Evolutionary conservation across 2,888 invertebrate species (phyloP).

Genomic region (Leucoma salicis): DNA sequence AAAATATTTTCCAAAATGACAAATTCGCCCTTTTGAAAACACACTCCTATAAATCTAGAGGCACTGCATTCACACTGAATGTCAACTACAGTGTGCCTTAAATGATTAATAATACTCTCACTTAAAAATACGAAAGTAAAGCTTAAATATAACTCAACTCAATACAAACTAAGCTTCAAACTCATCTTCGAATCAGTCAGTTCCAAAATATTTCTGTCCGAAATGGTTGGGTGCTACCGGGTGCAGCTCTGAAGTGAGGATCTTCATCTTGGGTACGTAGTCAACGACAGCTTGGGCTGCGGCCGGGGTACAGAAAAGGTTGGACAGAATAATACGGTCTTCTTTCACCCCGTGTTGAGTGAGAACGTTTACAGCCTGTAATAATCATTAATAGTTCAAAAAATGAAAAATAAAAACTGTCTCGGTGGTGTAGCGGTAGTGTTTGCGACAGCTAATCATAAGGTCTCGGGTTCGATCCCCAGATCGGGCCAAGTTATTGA

Average conservation of each 20-base stretch:
- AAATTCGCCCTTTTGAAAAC: no score
- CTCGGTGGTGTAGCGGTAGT: no score
- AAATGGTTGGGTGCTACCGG: conserved; percentile 98
- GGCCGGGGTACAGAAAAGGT: conserved; percentile 97
- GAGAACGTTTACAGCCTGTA: conserved; percentile 95
- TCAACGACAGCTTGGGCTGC: conserved; percentile 92
- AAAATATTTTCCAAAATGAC: no score
- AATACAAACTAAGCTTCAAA: conserved; percentile 15
- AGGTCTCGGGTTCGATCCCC: no score
- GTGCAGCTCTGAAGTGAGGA: conserved; percentile 97
- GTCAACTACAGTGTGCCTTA: no score
- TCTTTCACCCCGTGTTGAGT: conserved; percentile 97
- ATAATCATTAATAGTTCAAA: conserved; percentile 16
- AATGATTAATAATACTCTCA: conserved; percentile 13
- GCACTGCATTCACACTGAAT: no score
- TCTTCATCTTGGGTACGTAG: conserved; percentile 95
- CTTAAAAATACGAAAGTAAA: conserved; percentile 9
- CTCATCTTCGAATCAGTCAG: conserved; percentile 85
- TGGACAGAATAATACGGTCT: conserved; percentile 97
- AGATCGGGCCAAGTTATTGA: no score
- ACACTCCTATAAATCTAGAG: no score
- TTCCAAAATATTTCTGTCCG: conserved; percentile 99
- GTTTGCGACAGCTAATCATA: no score
- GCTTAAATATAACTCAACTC: not conserved
- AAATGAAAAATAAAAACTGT: no score